Evolutionary conservation across 2,888 invertebrate species (phyloP).

Genomic region (Furcula furcula): DNA sequence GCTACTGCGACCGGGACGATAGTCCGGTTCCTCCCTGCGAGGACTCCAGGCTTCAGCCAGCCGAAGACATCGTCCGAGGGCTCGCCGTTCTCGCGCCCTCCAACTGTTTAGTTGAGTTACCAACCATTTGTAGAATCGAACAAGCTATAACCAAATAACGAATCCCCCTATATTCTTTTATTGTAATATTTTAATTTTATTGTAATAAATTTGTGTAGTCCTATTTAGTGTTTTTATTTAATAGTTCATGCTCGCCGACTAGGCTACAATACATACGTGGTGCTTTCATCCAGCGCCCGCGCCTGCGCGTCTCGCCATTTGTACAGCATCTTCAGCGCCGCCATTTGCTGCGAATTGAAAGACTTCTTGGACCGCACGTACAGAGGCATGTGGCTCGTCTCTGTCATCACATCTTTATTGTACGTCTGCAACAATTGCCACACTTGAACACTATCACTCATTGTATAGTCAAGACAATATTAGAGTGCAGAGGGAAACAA

Average conservation of each 20-base stretch:
- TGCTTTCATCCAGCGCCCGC: conserved; percentile 94
- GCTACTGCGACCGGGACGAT: too few relatives aligned
- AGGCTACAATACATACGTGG: conserved; percentile 83
- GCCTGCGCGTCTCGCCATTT: conserved; percentile 94
- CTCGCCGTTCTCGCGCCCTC: too few relatives aligned
- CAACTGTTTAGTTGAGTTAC: too few relatives aligned
- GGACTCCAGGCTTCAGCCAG: too few relatives aligned
- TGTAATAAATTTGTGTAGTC: too few relatives aligned
- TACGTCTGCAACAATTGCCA: conserved; percentile 84
- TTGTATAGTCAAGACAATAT: not conserved
- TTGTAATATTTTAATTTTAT: not conserved
- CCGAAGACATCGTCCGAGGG: too few relatives aligned
- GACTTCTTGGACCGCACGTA: conserved; percentile 89
- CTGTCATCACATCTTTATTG: conserved; percentile 86
- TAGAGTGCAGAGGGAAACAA: not conserved
- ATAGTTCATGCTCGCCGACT: too few relatives aligned
- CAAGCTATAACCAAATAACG: too few relatives aligned
- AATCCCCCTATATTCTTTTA: too few relatives aligned
- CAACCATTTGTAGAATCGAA: too few relatives aligned
- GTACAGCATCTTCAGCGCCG: conserved; percentile 90
- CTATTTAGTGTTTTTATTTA: too few relatives aligned
- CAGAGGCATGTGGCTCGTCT: conserved; percentile 88
- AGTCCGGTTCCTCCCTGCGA: too few relatives aligned
- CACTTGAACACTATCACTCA: not conserved
- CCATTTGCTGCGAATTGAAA: conserved; percentile 93